A percentile compares a stretch with the other conserved stretches of the same genome.
phyloP scores from a whole-genome alignment of 2,113 vertebrate species.

The Aythya baeri region DNA sequence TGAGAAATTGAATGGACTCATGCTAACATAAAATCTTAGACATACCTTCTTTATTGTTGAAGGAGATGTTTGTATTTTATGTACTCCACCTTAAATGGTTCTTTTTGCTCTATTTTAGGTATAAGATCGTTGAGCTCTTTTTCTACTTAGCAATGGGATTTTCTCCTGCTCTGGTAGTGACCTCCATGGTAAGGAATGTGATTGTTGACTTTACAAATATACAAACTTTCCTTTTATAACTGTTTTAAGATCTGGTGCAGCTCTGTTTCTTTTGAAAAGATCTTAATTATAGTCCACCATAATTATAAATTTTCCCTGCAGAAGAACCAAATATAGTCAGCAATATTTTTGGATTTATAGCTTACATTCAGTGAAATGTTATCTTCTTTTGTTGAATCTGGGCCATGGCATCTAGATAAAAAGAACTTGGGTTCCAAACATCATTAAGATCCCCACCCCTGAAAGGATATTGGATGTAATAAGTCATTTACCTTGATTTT shows the following conservation, averaged over 20 bases:
- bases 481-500: not conserved
- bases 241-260: not conserved
- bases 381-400: not conserved
- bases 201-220: not conserved
- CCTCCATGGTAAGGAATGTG: conserved; percentile 90
- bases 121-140: conserved; percentile 95
- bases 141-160: conserved; percentile 99
- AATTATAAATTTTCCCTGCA: not conserved
- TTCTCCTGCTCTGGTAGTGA: conserved; percentile 94
- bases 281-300: not conserved
- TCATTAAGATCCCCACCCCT: not conserved
- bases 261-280: not conserved
- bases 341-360: not conserved
- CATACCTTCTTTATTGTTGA: not conserved
- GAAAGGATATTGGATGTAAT: not conserved
- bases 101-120: conserved; percentile 74
- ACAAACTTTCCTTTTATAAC: not conserved
- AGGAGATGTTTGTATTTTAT: not conserved
- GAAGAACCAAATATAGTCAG: not conserved
- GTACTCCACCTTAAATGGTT: not conserved
- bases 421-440: not conserved
- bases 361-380: not conserved
- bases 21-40: not conserved
- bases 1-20: not conserved
- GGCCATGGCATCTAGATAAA: not conserved